Evolutionary conservation across 2,113 vertebrate genomes (phyloP).

Genomic region (Cromileptes altivelis): DNA sequence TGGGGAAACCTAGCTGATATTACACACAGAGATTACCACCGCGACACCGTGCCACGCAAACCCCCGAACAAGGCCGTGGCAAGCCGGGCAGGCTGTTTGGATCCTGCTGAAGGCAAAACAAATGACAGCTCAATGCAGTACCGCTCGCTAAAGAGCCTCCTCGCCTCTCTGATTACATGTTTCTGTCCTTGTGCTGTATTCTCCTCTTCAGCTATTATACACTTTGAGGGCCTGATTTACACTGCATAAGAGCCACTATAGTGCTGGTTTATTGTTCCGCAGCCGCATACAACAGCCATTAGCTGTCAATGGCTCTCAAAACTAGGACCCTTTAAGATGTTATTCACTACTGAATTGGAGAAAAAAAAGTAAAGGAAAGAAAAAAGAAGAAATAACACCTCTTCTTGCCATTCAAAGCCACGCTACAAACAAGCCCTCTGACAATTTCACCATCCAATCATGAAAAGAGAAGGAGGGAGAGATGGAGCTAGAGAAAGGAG

Average conservation of each 20-base stretch:
- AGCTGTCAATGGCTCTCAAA: constrained; percentile 78
- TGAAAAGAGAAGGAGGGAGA: constrained; percentile 81
- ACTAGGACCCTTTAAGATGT: constrained; percentile 62
- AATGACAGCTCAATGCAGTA: constrained; percentile 67
- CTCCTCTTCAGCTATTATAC: constrained; percentile 69
- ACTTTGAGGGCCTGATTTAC: constrained; percentile 67
- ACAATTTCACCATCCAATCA: constrained; percentile 76
- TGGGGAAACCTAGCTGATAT: constrained; percentile 59
- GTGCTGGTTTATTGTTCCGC: constrained; percentile 48
- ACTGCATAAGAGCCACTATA: constrained; percentile 47
- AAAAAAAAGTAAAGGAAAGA: constrained; percentile 26
- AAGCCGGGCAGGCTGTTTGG: constrained; percentile 60
- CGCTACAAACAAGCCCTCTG: constrained; percentile 76
- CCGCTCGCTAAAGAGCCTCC: constrained; percentile 37
- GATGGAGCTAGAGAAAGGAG: constrained; percentile 84
- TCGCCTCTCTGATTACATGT: constrained; percentile 72
- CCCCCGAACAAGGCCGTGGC: constrained; percentile 45
- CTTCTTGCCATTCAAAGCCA: constrained; percentile 77
- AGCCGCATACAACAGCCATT: constrained; percentile 63
- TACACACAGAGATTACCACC: constrained; percentile 60
- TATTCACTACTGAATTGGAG: constrained; percentile 61
- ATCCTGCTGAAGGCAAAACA: constrained; percentile 56
- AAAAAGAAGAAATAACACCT: constrained; percentile 71
- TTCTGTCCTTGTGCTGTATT: constrained; percentile 64
- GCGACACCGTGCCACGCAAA: constrained; percentile 41